Evolutionary conservation across 2,113 vertebrate genomes (phyloP).

Genomic region (Corydoras maculifer): DNA sequence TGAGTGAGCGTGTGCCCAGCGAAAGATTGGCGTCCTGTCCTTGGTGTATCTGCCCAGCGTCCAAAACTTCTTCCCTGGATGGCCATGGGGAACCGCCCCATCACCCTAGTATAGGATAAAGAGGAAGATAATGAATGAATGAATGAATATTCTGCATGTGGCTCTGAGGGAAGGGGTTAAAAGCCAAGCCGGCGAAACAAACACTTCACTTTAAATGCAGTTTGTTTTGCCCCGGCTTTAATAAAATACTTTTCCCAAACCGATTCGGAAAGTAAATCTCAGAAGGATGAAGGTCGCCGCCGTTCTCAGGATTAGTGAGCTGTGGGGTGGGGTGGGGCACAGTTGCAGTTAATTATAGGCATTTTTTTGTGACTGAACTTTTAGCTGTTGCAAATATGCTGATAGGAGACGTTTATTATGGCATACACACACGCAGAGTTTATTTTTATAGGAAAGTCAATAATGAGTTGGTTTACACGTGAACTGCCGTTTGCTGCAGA

Average conservation of each 20-base stretch:
- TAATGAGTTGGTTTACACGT: slow-evolving; percentile 34
- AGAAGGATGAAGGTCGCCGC: slow-evolving; percentile 14
- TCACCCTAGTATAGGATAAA: too few species aligned
- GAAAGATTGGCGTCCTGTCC: too few species aligned
- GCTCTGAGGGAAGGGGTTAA: background rate
- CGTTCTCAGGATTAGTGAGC: slow-evolving; percentile 6
- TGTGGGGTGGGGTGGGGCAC: background rate
- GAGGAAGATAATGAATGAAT: too few species aligned
- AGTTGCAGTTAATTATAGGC: slow-evolving; percentile 29
- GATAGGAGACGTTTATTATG: slow-evolving; percentile 30
- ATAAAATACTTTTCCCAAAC: slow-evolving; percentile 33
- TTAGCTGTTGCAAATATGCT: slow-evolving; percentile 28
- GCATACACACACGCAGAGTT: slow-evolving; percentile 28
- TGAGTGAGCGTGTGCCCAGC: too few species aligned
- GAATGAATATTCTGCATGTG: background rate
- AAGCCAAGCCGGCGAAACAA: background rate
- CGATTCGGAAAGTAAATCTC: slow-evolving; percentile 15
- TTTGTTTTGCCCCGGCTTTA: slow-evolving; percentile 11
- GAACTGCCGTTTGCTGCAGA: slow-evolving; percentile 23
- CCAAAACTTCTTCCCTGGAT: too few species aligned
- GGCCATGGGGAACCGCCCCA: too few species aligned
- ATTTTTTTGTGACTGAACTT: slow-evolving; percentile 29
- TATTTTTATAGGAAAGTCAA: slow-evolving; percentile 35
- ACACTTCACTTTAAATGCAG: background rate
- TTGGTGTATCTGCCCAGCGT: too few species aligned